phyloP scores from a whole-genome alignment of 2,113 vertebrate species.

The Labrus mixtus region DNA sequence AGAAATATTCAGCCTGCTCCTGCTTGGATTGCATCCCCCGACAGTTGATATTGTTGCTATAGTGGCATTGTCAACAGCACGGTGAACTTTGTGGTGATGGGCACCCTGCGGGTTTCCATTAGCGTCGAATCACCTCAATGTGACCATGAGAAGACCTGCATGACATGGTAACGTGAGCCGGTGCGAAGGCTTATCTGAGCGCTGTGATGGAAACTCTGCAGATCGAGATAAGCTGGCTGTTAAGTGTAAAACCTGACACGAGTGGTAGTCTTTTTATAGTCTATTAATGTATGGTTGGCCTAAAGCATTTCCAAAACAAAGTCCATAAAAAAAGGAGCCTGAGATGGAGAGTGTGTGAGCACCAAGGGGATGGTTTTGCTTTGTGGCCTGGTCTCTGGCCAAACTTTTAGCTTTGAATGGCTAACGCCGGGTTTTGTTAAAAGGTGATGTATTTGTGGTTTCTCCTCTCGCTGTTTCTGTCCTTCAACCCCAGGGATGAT shows the following conservation, averaged over 20 bases:
- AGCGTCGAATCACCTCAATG: constrained; percentile 23
- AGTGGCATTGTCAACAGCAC: constrained; percentile 50
- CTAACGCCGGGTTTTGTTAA: constrained; percentile 54
- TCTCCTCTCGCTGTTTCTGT: constrained; percentile 38
- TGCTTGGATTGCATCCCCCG: constrained; percentile 1
- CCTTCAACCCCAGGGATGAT: constrained; percentile 26
- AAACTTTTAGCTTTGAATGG: constrained; percentile 51
- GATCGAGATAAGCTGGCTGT: constrained; percentile 70
- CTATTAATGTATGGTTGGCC: constrained; percentile 58
- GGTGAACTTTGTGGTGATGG: constrained; percentile 32
- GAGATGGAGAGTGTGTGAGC: not conserved
- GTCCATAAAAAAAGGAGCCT: constrained; percentile 7
- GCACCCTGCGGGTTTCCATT: constrained; percentile 49
- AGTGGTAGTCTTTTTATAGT: constrained; percentile 67
- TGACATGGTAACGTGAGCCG: constrained; percentile 53
- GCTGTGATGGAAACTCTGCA: constrained; percentile 65
- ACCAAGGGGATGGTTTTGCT: constrained; percentile 40
- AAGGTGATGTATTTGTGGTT: constrained; percentile 63
- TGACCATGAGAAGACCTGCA: constrained; percentile 58
- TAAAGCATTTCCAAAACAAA: constrained; percentile 67
- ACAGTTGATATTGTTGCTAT: constrained; percentile 60
- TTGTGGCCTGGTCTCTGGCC: constrained; percentile 50
- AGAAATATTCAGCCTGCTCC: constrained; percentile 4
- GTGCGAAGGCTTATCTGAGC: constrained; percentile 51
- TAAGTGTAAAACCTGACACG: constrained; percentile 51